phyloP scores from a whole-genome alignment of 2,888 invertebrate species.

The Alsophila aescularia region DNA sequence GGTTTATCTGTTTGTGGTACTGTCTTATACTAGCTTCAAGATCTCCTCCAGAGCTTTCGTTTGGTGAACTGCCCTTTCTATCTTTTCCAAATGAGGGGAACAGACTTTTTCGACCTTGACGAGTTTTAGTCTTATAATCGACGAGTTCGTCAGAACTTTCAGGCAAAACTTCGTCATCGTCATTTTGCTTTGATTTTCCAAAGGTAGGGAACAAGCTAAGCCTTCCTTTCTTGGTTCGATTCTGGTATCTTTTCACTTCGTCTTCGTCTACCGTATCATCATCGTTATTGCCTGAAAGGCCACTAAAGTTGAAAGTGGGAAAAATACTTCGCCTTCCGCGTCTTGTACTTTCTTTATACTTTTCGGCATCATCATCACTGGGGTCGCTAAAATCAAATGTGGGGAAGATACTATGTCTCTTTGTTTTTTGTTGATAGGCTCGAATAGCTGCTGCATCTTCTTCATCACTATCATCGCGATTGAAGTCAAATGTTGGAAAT shows the following conservation, averaged over 20 bases:
- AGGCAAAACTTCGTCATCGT: slow-evolving; percentile 70
- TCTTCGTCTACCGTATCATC: slow-evolving; percentile 72
- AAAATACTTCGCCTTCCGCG: slow-evolving; percentile 74
- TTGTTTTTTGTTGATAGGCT: slow-evolving; percentile 55
- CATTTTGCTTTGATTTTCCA: slow-evolving; percentile 63
- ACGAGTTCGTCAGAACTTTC: slow-evolving; percentile 77
- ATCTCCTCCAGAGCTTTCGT: slow-evolving; percentile 59
- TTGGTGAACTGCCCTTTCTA: slow-evolving; percentile 65
- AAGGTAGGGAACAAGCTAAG: slow-evolving; percentile 75
- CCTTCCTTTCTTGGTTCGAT: slow-evolving; percentile 71
- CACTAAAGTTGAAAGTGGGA: slow-evolving; percentile 71
- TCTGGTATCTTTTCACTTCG: slow-evolving; percentile 72
- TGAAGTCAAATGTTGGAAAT: slow-evolving; percentile 72
- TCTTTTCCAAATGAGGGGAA: slow-evolving; percentile 76
- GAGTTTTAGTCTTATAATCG: slow-evolving; percentile 73
- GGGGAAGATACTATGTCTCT: slow-evolving; percentile 72
- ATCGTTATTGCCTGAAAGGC: slow-evolving; percentile 63
- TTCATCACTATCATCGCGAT: slow-evolving; percentile 62
- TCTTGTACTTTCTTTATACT: slow-evolving; percentile 71
- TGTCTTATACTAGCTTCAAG: slow-evolving; percentile 73
- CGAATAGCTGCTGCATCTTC: slow-evolving; percentile 36
- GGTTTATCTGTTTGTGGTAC: slow-evolving; percentile 65
- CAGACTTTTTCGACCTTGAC: slow-evolving; percentile 66
- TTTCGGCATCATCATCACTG: slow-evolving; percentile 64
- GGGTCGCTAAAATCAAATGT: slow-evolving; percentile 73